phyloP scores from a whole-genome alignment of 2,797 vertebrate species.

The Cygnus olor region DNA sequence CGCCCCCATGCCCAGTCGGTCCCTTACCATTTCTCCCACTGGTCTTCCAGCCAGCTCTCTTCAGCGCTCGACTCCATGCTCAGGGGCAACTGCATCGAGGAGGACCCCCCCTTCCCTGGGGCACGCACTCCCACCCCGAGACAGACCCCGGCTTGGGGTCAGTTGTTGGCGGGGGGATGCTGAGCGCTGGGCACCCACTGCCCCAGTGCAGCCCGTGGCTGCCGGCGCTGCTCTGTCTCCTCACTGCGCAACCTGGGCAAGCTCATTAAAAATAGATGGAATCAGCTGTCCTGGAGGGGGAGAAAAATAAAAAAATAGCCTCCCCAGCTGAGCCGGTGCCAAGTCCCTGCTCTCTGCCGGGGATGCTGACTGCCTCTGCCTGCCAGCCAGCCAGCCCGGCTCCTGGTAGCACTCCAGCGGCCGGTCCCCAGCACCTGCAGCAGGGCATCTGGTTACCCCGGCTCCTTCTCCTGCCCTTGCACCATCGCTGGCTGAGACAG shows the following conservation, averaged over 20 bases:
- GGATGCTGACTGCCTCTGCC: conserved; percentile 57
- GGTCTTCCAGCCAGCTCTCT: conserved; percentile 97
- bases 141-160: background rate
- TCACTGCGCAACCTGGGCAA: conserved; percentile 76
- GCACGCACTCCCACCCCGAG: conserved; percentile 34
- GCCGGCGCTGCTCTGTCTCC: conserved; percentile 57
- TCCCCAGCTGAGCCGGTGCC: conserved; percentile 66
- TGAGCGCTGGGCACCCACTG: background rate
- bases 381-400: conserved; percentile 66
- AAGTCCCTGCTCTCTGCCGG: conserved; percentile 63
- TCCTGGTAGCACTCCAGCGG: conserved; percentile 37
- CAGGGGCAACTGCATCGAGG: conserved; percentile 83
- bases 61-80: conserved; percentile 91
- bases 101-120: conserved; percentile 58
- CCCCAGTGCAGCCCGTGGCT: conserved; percentile 64
- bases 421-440: conserved; percentile 37
- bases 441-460: conserved; percentile 43
- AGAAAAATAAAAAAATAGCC: conserved; percentile 5
- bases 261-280: conserved; percentile 86
- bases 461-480: conserved; percentile 68
- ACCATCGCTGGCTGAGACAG: background rate
- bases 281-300: conserved; percentile 73
- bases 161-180: background rate
- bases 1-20: background rate
- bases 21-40: conserved; percentile 98